phyloP scores from a whole-genome alignment of 2,888 invertebrate species.

The Eristalinus sepulchralis region DNA sequence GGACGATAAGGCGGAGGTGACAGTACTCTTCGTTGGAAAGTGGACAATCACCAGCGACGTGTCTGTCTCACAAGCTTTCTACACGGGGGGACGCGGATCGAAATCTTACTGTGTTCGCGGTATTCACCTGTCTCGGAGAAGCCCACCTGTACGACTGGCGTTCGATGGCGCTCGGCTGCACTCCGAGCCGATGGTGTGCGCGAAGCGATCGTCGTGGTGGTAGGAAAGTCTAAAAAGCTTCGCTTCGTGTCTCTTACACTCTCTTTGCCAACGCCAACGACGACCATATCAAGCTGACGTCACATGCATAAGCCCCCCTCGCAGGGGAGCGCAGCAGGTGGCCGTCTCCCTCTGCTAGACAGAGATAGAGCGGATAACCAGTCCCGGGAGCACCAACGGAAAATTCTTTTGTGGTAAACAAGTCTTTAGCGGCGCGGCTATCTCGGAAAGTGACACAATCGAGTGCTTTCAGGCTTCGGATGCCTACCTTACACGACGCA shows the following conservation, averaged over 20 bases:
- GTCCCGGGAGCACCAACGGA: neutral
- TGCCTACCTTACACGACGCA: conserved; percentile 3
- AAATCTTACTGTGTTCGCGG: neutral
- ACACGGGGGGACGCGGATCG: conserved; percentile 6
- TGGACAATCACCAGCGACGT: conserved; percentile 13
- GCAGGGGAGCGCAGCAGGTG: neutral
- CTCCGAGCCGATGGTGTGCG: neutral
- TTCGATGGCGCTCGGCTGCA: conserved; percentile 46
- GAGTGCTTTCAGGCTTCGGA: conserved; percentile 20
- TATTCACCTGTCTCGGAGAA: conserved; percentile 67
- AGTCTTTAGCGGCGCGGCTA: conserved; percentile 6
- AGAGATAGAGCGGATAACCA: neutral
- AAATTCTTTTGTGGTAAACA: conserved; percentile 30
- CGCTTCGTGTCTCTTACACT: neutral
- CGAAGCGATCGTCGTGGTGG: conserved; percentile 14
- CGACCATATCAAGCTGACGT: neutral
- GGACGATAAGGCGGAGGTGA: neutral
- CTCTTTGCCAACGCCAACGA: neutral
- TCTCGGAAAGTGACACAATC: conserved; percentile 2
- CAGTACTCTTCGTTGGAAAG: conserved; percentile 48
- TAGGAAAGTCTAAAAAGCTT: conserved; percentile 54
- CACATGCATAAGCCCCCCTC: neutral
- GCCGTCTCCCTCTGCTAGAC: neutral
- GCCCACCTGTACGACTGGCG: conserved; percentile 69
- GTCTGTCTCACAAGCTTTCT: conserved; percentile 60